Evolutionary conservation across 2,113 vertebrate species (phyloP).

Genomic region (Phalacrocorax pelagicus): DNA sequence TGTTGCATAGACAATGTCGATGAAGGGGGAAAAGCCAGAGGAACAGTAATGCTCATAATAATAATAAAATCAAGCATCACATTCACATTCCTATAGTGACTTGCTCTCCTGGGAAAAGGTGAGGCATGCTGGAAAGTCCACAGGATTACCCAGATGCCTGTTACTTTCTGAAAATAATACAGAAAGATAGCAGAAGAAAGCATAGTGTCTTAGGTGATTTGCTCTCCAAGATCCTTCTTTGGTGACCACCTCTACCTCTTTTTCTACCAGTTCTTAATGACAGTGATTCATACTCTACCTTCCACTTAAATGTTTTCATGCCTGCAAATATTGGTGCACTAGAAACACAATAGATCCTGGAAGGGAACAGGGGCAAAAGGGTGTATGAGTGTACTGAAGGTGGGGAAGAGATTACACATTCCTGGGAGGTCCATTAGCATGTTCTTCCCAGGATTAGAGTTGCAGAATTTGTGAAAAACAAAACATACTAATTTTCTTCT

Average conservation of each 20-base stretch:
- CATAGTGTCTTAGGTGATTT: not conserved
- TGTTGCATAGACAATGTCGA: not conserved
- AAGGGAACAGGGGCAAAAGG: not conserved
- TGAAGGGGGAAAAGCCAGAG: not conserved
- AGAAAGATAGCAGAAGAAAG: not conserved
- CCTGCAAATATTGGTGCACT: not conserved
- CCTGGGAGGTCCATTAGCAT: not conserved
- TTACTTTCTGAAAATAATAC: not conserved
- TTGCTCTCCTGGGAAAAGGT: not conserved
- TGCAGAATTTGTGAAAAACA: not conserved
- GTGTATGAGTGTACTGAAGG: not conserved
- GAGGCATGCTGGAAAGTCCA: not conserved
- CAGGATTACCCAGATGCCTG: not conserved
- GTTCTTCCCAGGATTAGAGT: not conserved
- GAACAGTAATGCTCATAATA: not conserved
- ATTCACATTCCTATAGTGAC: not conserved
- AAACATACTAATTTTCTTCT: not conserved
- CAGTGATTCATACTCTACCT: not conserved
- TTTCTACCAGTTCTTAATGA: not conserved
- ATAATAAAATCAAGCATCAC: not conserved
- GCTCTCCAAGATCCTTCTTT: not conserved
- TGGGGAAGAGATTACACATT: not conserved
- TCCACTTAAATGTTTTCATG: not conserved
- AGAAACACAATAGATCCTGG: not conserved
- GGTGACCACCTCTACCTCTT: not conserved